A percentile compares a stretch with the other conserved stretches of the same genome.
These are phyloP conservation scores for Bucco capensis DNA, from an alignment of 2,113 vertebrate species.

Conservation along the genomic window DNA sequence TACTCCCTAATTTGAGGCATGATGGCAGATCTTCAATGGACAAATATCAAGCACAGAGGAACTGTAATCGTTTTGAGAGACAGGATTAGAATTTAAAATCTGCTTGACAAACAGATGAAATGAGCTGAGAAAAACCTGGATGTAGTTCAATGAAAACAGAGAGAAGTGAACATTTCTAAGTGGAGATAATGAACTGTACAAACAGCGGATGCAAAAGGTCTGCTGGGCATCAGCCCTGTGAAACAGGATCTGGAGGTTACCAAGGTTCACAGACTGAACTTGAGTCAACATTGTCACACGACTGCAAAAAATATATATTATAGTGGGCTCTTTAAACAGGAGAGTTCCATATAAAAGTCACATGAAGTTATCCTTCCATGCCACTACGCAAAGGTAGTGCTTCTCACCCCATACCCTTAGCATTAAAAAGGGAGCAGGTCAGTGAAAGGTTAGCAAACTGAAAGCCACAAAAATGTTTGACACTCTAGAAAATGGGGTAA, in stretches of 20 bases:
- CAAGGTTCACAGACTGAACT: slow-evolving; percentile 31
- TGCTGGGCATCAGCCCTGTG: slow-evolving; percentile 41
- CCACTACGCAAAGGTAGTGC: fast-evolving
- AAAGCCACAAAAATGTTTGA: not conserved
- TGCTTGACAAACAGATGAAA: slow-evolving; percentile 45
- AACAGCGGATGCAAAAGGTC: slow-evolving; percentile 42
- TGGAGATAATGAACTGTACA: slow-evolving; percentile 55
- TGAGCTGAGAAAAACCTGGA: slow-evolving; percentile 54
- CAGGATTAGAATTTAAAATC: slow-evolving; percentile 39
- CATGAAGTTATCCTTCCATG: not conserved
- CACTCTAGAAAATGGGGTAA: not conserved
- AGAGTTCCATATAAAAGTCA: not conserved
- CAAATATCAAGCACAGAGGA: not conserved
- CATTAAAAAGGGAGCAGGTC: not conserved
- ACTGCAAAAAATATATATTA: slow-evolving; percentile 36
- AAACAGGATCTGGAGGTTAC: slow-evolving; percentile 53
- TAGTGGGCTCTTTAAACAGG: not conserved
- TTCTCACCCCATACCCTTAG: not conserved
- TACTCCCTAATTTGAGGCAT: not conserved
- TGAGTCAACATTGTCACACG: slow-evolving; percentile 52
- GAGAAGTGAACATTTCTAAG: not conserved
- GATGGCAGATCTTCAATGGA: not conserved
- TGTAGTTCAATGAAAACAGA: slow-evolving; percentile 48
- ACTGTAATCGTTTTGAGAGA: not conserved
- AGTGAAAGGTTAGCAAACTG: not conserved